Base-by-base conservation (phyloP, 2,888 invertebrate species). In the Empis stercorea region DNA sequence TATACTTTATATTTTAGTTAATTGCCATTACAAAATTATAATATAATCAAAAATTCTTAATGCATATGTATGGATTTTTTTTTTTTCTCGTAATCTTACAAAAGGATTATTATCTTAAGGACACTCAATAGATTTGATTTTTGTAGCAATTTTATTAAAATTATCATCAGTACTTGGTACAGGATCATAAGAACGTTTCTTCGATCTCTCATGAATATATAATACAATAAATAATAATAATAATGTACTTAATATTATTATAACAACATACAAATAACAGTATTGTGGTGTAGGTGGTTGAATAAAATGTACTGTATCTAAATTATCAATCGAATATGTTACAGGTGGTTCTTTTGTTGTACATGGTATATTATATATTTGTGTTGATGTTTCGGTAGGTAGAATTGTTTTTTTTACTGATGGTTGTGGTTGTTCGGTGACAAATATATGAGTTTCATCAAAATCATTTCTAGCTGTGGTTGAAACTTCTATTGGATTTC, bases 101-200 rank as follows among this genome's bases (percentile, higher is more conserved):
- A n/a, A n/a, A 32, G 10, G 10, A 13, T 34, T 34, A 34, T 32
- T 6, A 34, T n/a, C 2, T 34, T 34, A 34, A 34, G 34, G n/a
- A n/a, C n/a, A n/a, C 7, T 34, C 34, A 13, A 34, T 34, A 34
- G 11, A 2, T n/a, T n/a, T 34, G 7, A 34, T 13, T 34, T 34
- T 27, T 17, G 17, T 11, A 13, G 13, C 10, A 17, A 40, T 23
- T 40, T n/a, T 58, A 52, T 61, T 66, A 52, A 61, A 64, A 52
- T 63, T 67, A 42, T 66, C 63, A 52, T 68, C 69, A 48, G 63
- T 57, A 48, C 58, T 63, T 14, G 66, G 63, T 43, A 67, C 67
- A 4, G 67, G 65, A 27, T 61, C 57, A 51, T 68, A 68, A 52
- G 69, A 68, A 55, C 67, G 63, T 52, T 68, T 63, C 48, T 61